Conservation (phyloP, 2,888 invertebrate species). For the Apamea sordens region DNA sequence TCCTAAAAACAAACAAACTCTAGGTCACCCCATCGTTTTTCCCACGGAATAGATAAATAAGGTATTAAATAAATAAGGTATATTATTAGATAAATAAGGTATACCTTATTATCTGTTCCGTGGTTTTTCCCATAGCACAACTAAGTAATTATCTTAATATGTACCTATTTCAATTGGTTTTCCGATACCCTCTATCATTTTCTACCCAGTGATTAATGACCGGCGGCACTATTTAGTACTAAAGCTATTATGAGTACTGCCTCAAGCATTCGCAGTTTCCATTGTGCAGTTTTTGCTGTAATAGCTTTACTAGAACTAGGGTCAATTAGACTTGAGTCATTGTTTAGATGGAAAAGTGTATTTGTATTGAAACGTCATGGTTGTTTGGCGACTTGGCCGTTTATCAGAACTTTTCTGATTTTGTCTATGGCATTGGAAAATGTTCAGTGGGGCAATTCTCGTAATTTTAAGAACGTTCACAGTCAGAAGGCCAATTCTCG, state of each 20-base stretch:
- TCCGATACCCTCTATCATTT: constrained; percentile 55
- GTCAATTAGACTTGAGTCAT: constrained; percentile 51
- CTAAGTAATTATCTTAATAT: constrained; percentile 5
- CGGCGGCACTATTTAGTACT: constrained; percentile 26
- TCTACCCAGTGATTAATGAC: constrained; percentile 52
- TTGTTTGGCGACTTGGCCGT: neutral
- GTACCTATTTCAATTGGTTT: constrained; percentile 50
- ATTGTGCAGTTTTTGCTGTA: constrained; percentile 53
- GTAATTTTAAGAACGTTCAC: too few relatives aligned
- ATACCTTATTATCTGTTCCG: too few relatives aligned
- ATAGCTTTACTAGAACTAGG: constrained; percentile 47
- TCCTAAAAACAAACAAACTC: constrained; percentile 12
- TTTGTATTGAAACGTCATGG: constrained; percentile 12
- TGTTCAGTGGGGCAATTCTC: neutral
- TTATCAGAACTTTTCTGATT: neutral
- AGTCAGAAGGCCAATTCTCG: too few relatives aligned
- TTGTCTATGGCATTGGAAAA: neutral
- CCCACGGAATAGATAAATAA: too few relatives aligned
- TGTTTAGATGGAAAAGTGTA: constrained; percentile 33
- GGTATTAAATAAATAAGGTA: too few relatives aligned
- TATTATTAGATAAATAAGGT: too few relatives aligned
- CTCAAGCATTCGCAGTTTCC: constrained; percentile 47
- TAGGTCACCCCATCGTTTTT: constrained; percentile 50
- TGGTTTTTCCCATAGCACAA: constrained; percentile 54
- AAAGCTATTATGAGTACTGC: constrained; percentile 37